Evolutionary conservation across 2,797 vertebrate species (phyloP), one percentile per base, ranked within the genome.

Genomic region (Manis javanica): DNA sequence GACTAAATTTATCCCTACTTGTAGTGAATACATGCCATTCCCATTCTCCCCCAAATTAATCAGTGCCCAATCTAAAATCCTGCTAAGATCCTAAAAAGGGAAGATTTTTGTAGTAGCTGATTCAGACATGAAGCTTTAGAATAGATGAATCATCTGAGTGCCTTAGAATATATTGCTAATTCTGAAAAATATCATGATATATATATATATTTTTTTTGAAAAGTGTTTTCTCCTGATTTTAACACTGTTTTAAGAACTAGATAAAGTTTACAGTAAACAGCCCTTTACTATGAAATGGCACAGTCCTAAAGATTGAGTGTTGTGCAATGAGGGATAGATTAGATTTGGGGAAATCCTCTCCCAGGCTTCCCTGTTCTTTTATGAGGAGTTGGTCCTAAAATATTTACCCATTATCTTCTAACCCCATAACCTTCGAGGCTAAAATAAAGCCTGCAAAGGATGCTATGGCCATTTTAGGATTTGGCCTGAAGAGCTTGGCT

Each of bases 371-470:
- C 42, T 69, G 64, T 68, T 63, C 59, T 93, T 95, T 95, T 96
- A 90, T 78, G 91, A 94, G 94, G 75, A 93, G n/a, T 61, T 90
- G 61, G 61, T 90, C 82, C 94, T 81, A 63, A 97, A 82, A 94
- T 96, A 95, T 82, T 95, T 96, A 87, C 87, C 39, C 75, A 37
- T 68, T 95, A 79, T 95, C 81, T 87, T 83, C 87, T 86, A 94
- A 75, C 46, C 46, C 39, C 49, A 31, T 57, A 88, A 74, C 42
- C 29, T 77, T 87, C 46, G 29, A 57, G 51, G 64, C 82, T 92
- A 71, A 93, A 88, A 75, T 61, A 46, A 96, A 97, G 69, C 49
- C 78, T 66, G 72, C 83, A 5, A 16, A 78, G 51, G 55, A 53
- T 84, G 39, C 79, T 23, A 24, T n/a, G 74, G 72, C 42, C 46